Evolutionary conservation across 2,888 invertebrate genomes (phyloP).

Genomic region (Noctua janthina): DNA sequence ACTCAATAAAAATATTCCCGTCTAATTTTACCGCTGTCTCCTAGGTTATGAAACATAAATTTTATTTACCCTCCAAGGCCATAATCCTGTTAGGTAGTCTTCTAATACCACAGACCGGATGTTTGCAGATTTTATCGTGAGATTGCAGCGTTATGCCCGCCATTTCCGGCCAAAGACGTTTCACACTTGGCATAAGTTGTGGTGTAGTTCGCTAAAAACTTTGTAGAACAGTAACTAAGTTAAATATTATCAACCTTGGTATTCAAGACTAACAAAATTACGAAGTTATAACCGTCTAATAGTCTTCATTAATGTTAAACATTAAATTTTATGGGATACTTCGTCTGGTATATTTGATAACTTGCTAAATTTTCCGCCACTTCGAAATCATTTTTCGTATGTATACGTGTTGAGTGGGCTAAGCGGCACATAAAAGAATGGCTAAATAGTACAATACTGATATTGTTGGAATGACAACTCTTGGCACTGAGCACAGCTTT

Average conservation of each 20-base stretch:
- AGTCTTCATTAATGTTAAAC: background rate
- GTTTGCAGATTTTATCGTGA: constrained; percentile 31
- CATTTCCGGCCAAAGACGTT: constrained; percentile 35
- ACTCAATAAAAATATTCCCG: background rate
- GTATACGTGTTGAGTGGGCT: background rate
- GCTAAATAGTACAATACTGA: background rate
- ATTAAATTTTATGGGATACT: background rate
- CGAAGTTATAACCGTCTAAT: background rate
- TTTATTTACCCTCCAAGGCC: background rate
- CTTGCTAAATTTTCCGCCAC: background rate
- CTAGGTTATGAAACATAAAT: background rate
- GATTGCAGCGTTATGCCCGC: constrained; percentile 38
- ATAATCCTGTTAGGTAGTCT: constrained; percentile 2
- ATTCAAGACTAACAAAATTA: constrained; percentile 8
- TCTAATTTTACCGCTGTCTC: background rate
- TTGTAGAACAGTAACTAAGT: constrained; percentile 22
- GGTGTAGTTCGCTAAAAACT: constrained; percentile 15
- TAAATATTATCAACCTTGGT: constrained; percentile 16
- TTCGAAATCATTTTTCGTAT: background rate
- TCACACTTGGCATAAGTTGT: constrained; percentile 17
- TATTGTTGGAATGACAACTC: background rate
- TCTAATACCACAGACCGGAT: constrained; percentile 32
- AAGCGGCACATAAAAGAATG: background rate
- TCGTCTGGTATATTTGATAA: background rate
- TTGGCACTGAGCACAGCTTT: background rate